phyloP scores from a whole-genome alignment of 2,113 vertebrate species.

The Choloepus hoffmanni region DNA sequence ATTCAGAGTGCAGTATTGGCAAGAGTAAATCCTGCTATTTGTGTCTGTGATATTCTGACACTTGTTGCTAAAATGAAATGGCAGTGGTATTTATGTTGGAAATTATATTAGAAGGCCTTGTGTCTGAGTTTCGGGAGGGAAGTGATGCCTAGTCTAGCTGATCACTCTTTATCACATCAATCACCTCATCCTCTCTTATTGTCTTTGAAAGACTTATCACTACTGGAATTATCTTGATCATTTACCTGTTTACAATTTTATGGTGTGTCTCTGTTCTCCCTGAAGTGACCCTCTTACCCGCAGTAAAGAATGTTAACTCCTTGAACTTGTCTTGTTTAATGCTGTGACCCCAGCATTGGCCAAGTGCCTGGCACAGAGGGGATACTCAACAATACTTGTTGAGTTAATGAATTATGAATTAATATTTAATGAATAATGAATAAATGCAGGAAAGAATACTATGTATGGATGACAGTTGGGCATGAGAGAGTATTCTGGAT shows the following conservation, averaged over 20 bases:
- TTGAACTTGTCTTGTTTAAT: background rate
- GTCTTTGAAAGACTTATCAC: background rate
- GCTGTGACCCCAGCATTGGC: background rate
- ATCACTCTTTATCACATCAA: background rate
- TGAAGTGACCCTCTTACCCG: background rate
- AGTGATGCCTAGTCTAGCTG: rapidly evolving
- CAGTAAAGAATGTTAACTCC: background rate
- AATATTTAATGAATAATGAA: background rate
- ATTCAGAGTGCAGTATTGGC: background rate
- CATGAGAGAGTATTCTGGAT: background rate
- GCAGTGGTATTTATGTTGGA: background rate
- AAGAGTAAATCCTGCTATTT: background rate
- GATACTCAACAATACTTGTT: background rate
- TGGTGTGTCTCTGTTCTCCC: background rate
- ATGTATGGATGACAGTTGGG: background rate
- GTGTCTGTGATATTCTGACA: background rate
- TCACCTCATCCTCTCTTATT: background rate
- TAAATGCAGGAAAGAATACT: background rate
- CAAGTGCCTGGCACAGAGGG: background rate
- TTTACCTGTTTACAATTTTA: background rate
- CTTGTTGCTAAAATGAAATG: background rate
- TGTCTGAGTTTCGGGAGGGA: background rate
- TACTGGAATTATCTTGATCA: background rate
- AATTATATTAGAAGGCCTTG: background rate
- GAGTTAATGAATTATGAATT: background rate